These are phyloP conservation scores for Piliocolobus tephrosceles DNA, from an alignment of 2,113 vertebrate genomes.

Conservation along the genomic window DNA sequence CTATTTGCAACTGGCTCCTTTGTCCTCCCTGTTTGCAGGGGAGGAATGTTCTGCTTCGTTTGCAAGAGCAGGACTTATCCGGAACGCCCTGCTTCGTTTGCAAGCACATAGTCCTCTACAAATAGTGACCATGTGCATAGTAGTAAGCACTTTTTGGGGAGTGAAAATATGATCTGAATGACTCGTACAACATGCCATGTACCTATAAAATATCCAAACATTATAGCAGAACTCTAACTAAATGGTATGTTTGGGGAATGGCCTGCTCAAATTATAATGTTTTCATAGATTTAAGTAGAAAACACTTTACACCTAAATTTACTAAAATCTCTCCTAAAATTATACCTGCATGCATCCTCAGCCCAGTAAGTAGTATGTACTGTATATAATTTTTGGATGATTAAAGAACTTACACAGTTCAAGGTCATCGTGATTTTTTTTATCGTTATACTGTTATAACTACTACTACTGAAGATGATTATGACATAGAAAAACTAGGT, in stretches of 20 bases:
- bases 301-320: conserved; percentile 29
- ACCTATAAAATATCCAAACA: neutral
- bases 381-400: neutral
- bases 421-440: neutral
- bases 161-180: neutral
- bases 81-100: too few species aligned
- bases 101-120: too few species aligned
- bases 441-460: neutral
- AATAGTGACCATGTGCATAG: neutral
- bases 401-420: neutral
- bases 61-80: too few species aligned
- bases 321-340: conserved; percentile 34
- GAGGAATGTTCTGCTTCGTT: too few species aligned
- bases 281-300: conserved; percentile 4
- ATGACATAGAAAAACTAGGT: neutral
- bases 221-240: neutral
- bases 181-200: neutral
- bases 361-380: neutral
- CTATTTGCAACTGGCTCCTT: too few species aligned
- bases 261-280: neutral
- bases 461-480: neutral
- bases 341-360: neutral
- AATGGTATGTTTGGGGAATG: neutral
- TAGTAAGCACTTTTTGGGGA: neutral
- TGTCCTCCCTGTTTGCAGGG: too few species aligned